Percentiles rank a stretch among this genome's conserved stretches.
Evolutionary conservation across 1,140 invertebrate species (phyloP).

Genomic region (Pristionchus pacificus): DNA sequence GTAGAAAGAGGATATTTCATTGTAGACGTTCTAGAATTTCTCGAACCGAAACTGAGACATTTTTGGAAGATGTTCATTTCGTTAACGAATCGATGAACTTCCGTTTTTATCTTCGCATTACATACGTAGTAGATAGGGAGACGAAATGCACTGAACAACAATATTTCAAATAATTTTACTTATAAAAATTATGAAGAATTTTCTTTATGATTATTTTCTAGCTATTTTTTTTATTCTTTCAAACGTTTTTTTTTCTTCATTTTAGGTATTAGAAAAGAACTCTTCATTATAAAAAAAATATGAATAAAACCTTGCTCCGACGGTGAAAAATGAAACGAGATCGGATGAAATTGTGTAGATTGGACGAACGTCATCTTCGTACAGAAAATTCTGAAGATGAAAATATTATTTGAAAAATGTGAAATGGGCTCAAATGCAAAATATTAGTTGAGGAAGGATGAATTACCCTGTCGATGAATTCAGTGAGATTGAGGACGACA

Average conservation of each 20-base stretch:
- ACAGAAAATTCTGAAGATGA: constrained; percentile 29
- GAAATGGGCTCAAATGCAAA: no score
- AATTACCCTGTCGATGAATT: constrained; percentile 43
- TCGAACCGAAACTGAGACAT: neutral
- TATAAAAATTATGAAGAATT: neutral
- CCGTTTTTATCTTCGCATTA: neutral
- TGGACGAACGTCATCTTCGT: constrained; percentile 39
- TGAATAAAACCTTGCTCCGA: constrained; percentile 36
- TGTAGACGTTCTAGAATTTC: neutral
- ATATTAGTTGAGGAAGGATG: no score
- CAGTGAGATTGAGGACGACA: constrained; percentile 44
- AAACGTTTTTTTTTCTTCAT: neutral
- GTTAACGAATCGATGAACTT: neutral
- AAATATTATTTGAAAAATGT: no score
- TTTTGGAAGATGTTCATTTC: neutral
- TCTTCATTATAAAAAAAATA: no score
- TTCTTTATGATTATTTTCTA: neutral
- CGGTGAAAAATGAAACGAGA: constrained; percentile 48
- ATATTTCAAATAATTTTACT: neutral
- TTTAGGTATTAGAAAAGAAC: neutral
- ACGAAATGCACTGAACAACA: neutral
- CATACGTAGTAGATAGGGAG: neutral
- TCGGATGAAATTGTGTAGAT: constrained; percentile 48
- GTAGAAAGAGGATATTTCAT: neutral
- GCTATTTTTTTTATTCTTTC: neutral